Evolutionary conservation across 1,140 invertebrate species (phyloP), one percentile per base, ranked within the genome.

Genomic region (Eupeodes corollae): DNA sequence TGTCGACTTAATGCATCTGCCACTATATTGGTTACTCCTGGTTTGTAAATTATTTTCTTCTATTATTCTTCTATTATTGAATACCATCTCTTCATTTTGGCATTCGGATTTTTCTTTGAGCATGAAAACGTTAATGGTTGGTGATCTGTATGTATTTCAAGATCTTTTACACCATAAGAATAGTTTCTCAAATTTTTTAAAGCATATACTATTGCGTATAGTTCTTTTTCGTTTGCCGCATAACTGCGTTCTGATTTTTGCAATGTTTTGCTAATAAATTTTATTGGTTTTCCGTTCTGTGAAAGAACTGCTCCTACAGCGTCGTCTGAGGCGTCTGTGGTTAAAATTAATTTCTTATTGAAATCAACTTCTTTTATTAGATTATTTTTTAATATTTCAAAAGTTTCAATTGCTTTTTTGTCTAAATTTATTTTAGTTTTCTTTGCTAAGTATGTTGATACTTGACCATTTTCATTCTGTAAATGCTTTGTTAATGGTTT

Each of bases 41-140:
- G 19, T 56, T 67, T 63, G 50, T 74, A 64, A 14, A 52, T 39
- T 10, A 75, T 63, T 47, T 70, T 19, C 14, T 10, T 8, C 30
- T 13, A 19, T 8, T n/a, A 44, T 44, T 71, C 68, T 57, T 71
- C 67, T 19, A 78, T 38, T 51, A 65, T 56, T 13, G 75, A 26
- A 32, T 64, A 42, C 75, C 74, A 78, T 21, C 72, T 47, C 0
- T 68, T 56, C 15, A 78, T 47, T 52, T 68, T 49, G 35, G 63
- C 62, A 12, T 56, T 63, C 8, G 69, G 63, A 37, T 75, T 67
- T 55, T 72, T 75, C 1, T 68, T 52, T 14, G 46, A 54, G 33
- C 30, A n/a, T n/a, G 75, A 48, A 64, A 67, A 75, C 30, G 44
- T 54, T 35, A 76, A 55, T 1, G 69, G 66, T 52, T 63, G 62